Evolutionary conservation across 2,888 invertebrate genomes (phyloP), one percentile per base, ranked within the genome.

Genomic region (Apamea sordens): DNA sequence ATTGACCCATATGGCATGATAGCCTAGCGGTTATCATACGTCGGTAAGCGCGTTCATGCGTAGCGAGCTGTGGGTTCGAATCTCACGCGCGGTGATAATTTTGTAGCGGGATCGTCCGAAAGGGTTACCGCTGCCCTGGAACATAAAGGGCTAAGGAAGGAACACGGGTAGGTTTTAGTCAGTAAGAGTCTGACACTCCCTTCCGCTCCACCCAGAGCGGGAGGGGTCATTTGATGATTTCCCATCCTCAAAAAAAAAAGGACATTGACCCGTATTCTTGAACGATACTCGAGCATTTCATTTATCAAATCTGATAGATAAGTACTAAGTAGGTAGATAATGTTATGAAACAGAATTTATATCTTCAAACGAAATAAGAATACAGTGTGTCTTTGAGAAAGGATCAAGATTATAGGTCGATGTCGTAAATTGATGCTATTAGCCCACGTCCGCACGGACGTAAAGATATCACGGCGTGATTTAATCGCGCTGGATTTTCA

Each of bases 281-380:
- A 80, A 80, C 36, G 24, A 75, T 47, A 36, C 36, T 70, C 10
- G 18, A 73, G 61, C 44, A 81, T 82, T 53, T 44, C 3, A 79
- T 72, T 44, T 32, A 73, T 81, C 18, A 61, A 80, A 53, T 47
- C 18, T 47, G 32, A n/a, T 3, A 61, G 59, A 80, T 70, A 70
- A 28, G 10, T 59, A 44, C 71, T 70, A 70, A 28, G 10, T 59
- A 44, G 28, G 36, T 64, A 63, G 53, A 53, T 32, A 53, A 72
- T 63, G 11, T 72, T 71, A 47, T 61, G 41, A 32, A 65, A 76
- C 21, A 50, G 11, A 79, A 56, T 50, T 21, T 44, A 18, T 73
- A 73, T 8, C 4, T 3, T 32, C 32, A 50, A 53, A 24, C 63
- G 15, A 63, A 79, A 44, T 63, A 28, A 79, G 18, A 81, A 53